Evolutionary conservation across 37 sponge, comb jelly and placozoan genomes (phyloP).

Genomic region (Cliona cf. orientalis): DNA sequence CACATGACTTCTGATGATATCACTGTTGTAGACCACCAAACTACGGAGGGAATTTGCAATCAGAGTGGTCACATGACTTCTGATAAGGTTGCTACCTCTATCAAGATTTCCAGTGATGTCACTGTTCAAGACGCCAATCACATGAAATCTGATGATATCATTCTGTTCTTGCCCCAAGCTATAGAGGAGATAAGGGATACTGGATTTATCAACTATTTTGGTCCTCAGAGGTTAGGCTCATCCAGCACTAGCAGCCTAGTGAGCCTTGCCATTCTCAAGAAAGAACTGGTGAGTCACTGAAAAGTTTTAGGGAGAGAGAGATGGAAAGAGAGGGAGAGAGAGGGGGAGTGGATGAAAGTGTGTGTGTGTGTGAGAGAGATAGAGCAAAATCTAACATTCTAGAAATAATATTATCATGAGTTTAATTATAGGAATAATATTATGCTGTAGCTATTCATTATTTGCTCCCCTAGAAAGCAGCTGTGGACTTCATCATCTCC

Average conservation of each 20-base stretch:
- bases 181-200: constrained; percentile 12
- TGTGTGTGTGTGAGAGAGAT: constrained; percentile 45
- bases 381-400: not conserved
- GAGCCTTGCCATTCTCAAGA: constrained; percentile 40
- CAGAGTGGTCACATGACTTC: too few relatives aligned
- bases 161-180: not conserved
- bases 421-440: not conserved
- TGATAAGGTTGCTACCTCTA: too few relatives aligned
- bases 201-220: constrained; percentile 71
- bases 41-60: too few relatives aligned
- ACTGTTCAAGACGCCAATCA: too few relatives aligned
- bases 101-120: too few relatives aligned
- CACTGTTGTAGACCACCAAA: too few relatives aligned
- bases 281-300: constrained; percentile 34
- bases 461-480: not conserved
- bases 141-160: not conserved
- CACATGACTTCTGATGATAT: not conserved
- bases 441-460: not conserved
- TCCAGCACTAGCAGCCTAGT: not conserved
- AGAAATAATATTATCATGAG: not conserved
- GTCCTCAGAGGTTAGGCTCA: constrained; percentile 39
- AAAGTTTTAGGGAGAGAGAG: too few relatives aligned
- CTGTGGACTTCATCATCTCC: not conserved
- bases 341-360: constrained; percentile 33
- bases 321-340: not conserved